These are phyloP conservation scores for Amyelois transitella DNA, from an alignment of 1,140 invertebrate species.

Conservation along the genomic window DNA sequence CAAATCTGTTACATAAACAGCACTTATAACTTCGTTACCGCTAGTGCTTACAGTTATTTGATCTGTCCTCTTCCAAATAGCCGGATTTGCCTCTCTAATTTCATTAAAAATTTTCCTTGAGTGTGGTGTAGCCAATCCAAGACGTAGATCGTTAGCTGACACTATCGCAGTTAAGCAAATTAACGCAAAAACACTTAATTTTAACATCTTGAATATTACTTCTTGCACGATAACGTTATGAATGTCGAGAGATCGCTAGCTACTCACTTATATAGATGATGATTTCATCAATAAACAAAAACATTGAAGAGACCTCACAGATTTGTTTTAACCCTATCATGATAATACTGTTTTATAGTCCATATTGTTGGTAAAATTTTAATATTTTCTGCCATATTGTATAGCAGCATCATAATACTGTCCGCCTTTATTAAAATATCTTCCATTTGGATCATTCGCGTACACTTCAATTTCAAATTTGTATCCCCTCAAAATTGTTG, in stretches of 20 bases:
- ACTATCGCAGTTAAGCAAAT: neutral
- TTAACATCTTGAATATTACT: slow-evolving; percentile 2
- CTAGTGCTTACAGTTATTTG: slow-evolving; percentile 44
- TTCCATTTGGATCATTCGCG: slow-evolving; percentile 28
- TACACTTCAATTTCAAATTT: slow-evolving; percentile 58
- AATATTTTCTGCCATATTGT: slow-evolving; percentile 41
- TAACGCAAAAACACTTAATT: neutral
- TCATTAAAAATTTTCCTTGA: slow-evolving; percentile 50
- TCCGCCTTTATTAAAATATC: slow-evolving; percentile 33
- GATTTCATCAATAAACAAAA: neutral
- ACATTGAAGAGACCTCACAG: neutral
- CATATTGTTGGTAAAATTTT: no score
- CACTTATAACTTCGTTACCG: slow-evolving; percentile 42
- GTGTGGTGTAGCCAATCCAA: slow-evolving; percentile 20
- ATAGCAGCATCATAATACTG: slow-evolving; percentile 21
- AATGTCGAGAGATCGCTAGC: neutral
- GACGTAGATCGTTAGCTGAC: slow-evolving; percentile 2
- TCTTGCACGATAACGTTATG: neutral
- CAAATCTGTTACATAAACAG: slow-evolving; percentile 29
- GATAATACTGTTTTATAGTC: neutral
- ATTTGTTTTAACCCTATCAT: neutral
- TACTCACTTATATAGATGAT: neutral
- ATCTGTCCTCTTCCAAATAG: slow-evolving; percentile 55
- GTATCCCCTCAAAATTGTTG: slow-evolving; percentile 54
- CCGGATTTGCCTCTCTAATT: slow-evolving; percentile 51